Percentiles rank a stretch among this genome's conserved stretches.
Evolutionary conservation across 2,888 invertebrate species (phyloP).

Genomic region (Synanthedon myopaeformis): DNA sequence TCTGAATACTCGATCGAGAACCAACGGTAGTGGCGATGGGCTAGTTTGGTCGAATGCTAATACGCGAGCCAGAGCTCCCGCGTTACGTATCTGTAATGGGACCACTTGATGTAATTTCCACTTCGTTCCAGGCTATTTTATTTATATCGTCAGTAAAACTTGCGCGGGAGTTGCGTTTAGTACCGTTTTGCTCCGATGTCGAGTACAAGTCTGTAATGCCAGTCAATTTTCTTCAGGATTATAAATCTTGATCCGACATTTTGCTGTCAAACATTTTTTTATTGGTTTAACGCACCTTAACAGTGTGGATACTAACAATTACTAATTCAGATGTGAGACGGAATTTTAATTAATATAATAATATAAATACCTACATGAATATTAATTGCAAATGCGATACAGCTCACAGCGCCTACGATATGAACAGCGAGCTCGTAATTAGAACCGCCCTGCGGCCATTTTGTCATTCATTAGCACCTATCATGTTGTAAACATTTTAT

Average conservation of each 20-base stretch:
- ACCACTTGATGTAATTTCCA: conserved; percentile 50
- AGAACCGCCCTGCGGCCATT: background rate
- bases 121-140: conserved; percentile 40
- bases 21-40: background rate
- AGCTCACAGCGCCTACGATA: background rate
- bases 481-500: background rate
- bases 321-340: no score
- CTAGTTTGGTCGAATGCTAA: conserved; percentile 33
- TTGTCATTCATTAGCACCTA: background rate
- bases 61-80: conserved; percentile 30
- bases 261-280: background rate
- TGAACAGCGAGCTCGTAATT: background rate
- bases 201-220: conserved; percentile 5
- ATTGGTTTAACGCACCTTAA: background rate
- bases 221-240: conserved; percentile 14
- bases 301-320: no score
- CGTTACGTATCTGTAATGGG: conserved; percentile 50
- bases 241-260: conserved; percentile 9
- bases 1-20: background rate
- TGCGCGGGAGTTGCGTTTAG: conserved; percentile 1
- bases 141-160: conserved; percentile 4
- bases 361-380: no score
- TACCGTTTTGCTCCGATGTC: background rate
- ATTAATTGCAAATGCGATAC: no score
- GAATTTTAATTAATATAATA: no score